These are phyloP conservation scores for Astropecten irregularis DNA, from an alignment of 53 echinoderm and acorn worm species.

Conservation along the genomic window DNA sequence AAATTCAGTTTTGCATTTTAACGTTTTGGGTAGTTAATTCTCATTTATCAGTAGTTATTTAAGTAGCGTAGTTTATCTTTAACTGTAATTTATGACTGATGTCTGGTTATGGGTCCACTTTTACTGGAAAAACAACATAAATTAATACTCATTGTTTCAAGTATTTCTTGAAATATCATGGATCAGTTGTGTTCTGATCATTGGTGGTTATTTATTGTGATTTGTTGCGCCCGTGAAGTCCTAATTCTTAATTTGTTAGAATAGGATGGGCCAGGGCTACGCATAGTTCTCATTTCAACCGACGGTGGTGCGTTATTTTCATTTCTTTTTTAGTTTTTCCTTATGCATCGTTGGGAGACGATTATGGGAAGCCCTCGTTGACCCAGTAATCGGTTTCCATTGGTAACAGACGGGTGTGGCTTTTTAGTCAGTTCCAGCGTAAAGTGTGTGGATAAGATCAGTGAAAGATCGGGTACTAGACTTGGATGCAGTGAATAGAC, in stretches of 20 bases:
- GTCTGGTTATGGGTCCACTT: too few species aligned
- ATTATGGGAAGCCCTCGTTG: conserved; percentile 2
- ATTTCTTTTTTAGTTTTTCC: conserved; percentile 11
- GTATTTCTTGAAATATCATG: too few species aligned
- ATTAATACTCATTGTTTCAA: too few species aligned
- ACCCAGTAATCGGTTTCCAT: neutral
- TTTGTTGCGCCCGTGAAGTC: neutral
- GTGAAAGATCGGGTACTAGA: conserved; percentile 13
- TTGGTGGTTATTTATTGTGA: conserved; percentile 1
- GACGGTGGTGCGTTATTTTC: neutral
- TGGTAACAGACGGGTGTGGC: neutral
- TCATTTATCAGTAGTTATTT: too few species aligned
- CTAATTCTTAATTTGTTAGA: neutral
- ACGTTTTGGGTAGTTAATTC: too few species aligned
- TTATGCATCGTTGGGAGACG: conserved; percentile 29
- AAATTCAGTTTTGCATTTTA: too few species aligned
- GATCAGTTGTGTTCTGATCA: too few species aligned
- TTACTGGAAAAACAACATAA: too few species aligned
- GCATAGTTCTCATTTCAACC: conserved; percentile 41
- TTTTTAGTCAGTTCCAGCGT: neutral
- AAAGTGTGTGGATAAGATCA: neutral
- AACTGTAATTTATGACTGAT: too few species aligned
- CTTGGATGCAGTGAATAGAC: neutral
- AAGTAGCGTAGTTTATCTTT: too few species aligned
- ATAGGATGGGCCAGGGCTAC: conserved; percentile 19